Evolutionary conservation across 2,113 vertebrate genomes (phyloP).

Genomic region (Notechis scutatus): DNA sequence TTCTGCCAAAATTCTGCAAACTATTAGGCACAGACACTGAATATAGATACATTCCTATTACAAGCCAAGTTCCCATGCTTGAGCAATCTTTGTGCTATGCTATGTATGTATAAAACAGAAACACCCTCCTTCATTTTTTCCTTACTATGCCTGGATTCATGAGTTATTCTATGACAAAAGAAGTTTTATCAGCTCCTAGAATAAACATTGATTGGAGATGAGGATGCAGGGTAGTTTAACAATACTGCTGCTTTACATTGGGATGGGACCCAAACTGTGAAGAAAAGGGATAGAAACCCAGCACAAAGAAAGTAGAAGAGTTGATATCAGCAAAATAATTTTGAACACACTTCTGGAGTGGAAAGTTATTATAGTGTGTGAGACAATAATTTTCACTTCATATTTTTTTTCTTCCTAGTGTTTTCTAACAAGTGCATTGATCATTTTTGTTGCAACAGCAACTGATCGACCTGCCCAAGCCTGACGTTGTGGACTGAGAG

Average conservation of each 20-base stretch:
- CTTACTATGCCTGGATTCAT: neutral
- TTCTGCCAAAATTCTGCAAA: neutral
- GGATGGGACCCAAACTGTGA: neutral
- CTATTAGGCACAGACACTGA: neutral
- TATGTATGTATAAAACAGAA: neutral
- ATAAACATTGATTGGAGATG: neutral
- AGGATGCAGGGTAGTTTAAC: neutral
- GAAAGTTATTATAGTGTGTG: conserved; percentile 10
- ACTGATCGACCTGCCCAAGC: too few species aligned
- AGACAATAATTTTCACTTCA: conserved; percentile 33
- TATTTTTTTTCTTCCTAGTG: neutral
- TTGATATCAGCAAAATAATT: conserved; percentile 1
- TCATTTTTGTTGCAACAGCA: neutral
- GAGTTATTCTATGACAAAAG: neutral
- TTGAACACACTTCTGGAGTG: neutral
- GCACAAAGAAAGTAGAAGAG: neutral
- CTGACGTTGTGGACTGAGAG: neutral
- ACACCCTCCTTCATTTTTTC: neutral
- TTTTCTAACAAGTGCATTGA: neutral
- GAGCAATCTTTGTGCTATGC: neutral
- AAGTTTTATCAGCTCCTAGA: neutral
- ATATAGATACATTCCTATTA: neutral
- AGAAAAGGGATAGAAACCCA: neutral
- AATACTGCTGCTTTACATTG: neutral
- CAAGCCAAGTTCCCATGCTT: neutral